Conservation (phyloP, 2,888 invertebrate species). For the Cetonia aurata region DNA sequence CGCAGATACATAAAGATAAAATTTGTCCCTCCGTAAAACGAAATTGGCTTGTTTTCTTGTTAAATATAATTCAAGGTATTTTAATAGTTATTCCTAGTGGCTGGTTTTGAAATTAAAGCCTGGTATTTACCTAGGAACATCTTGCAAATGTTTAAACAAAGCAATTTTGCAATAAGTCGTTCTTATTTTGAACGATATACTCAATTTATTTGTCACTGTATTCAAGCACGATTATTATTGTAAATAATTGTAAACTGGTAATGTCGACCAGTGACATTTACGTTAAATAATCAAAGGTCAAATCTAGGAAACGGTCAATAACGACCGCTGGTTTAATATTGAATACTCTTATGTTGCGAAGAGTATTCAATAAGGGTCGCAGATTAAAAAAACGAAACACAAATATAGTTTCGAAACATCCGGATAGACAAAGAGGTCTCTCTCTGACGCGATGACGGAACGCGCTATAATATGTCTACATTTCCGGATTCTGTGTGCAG, state of each 20-base stretch:
- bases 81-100: no score
- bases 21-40: no score
- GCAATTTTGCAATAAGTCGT: background rate
- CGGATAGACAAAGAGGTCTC: background rate
- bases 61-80: no score
- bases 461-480: slow-evolving; percentile 48
- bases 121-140: no score
- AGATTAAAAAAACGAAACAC: background rate
- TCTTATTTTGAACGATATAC: slow-evolving; percentile 1
- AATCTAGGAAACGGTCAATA: slow-evolving; percentile 45
- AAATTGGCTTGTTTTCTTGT: no score
- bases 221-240: no score
- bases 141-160: background rate
- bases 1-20: no score
- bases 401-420: slow-evolving; percentile 15
- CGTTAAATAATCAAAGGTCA: slow-evolving; percentile 56
- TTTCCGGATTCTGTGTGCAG: slow-evolving; percentile 61
- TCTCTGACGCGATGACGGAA: slow-evolving; percentile 42
- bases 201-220: slow-evolving; percentile 1
- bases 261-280: slow-evolving; percentile 65
- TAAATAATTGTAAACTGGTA: slow-evolving; percentile 57
- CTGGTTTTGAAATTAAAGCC: no score
- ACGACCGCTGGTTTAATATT: no score
- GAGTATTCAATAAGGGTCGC: no score
- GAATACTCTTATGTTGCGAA: no score